phyloP scores from a whole-genome alignment of 2,113 vertebrate genomes.

The Phyllopteryx taeniolatus region DNA sequence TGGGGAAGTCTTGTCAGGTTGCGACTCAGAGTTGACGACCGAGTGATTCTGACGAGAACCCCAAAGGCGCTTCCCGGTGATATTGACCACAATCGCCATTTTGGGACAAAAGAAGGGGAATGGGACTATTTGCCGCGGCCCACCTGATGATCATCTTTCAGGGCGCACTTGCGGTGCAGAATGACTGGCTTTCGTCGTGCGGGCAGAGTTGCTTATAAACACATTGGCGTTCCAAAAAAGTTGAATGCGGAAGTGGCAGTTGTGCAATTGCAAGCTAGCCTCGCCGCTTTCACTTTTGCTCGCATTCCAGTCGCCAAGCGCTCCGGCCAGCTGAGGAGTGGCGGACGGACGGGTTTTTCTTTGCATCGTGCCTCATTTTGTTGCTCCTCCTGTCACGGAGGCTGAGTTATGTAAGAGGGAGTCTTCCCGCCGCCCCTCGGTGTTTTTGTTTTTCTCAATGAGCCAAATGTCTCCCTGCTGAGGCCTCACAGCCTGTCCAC shows the following conservation, averaged over 20 bases:
- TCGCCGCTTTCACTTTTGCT: conserved; percentile 31
- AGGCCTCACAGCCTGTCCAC: conserved; percentile 75
- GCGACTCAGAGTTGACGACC: too few relatives aligned
- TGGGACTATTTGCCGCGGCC: too few relatives aligned
- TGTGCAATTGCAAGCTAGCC: conserved; percentile 32
- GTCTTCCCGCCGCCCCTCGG: conserved; percentile 71
- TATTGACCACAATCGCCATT: too few relatives aligned
- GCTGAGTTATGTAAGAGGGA: conserved; percentile 73
- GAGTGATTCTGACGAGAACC: too few relatives aligned
- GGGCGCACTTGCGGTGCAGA: too few relatives aligned
- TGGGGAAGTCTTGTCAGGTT: too few relatives aligned
- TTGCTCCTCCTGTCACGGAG: conserved; percentile 53
- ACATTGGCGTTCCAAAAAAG: not conserved
- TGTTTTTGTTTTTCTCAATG: conserved; percentile 82
- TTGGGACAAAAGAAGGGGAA: too few relatives aligned
- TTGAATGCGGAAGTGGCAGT: conserved; percentile 8
- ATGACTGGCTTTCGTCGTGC: too few relatives aligned
- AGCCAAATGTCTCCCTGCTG: conserved; percentile 70
- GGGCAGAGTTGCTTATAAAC: not conserved
- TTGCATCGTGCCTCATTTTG: conserved; percentile 50
- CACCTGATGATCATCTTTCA: too few relatives aligned
- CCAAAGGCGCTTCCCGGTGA: too few relatives aligned
- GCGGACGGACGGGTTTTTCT: conserved; percentile 63
- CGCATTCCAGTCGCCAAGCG: conserved; percentile 38
- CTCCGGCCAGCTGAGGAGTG: conserved; percentile 12